phyloP scores from a whole-genome alignment of 2,113 vertebrate species.

The Brachyhypopomus occidentalis region DNA sequence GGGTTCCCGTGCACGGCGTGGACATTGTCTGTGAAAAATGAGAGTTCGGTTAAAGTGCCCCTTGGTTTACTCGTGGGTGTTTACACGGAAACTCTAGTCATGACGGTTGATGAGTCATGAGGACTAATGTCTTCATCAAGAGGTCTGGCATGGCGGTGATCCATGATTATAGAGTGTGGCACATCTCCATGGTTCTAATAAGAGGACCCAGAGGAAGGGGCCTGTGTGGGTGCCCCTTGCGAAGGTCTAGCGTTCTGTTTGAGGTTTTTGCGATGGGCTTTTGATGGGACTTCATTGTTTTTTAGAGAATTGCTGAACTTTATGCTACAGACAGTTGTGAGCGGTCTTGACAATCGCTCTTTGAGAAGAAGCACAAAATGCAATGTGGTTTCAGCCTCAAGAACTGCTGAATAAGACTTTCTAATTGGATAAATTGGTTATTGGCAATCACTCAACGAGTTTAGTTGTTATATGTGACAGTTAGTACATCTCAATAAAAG shows the following conservation, averaged over 20 bases:
- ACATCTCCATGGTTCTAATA: conserved; percentile 42
- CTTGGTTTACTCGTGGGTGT: conserved; percentile 48
- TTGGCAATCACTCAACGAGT: background rate
- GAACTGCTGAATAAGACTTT: background rate
- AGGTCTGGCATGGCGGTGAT: conserved; percentile 43
- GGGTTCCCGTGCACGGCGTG: conserved; percentile 58
- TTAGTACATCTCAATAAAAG: background rate
- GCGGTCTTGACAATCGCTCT: no score
- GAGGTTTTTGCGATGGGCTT: background rate
- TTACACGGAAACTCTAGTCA: conserved; percentile 64
- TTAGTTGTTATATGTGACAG: background rate
- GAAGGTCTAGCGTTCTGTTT: background rate
- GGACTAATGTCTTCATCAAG: conserved; percentile 43
- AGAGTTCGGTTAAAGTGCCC: conserved; percentile 40
- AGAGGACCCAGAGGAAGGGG: conserved; percentile 29
- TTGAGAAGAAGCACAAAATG: background rate
- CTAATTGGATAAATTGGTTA: background rate
- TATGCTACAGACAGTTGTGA: no score
- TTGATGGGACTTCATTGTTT: background rate
- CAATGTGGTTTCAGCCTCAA: background rate
- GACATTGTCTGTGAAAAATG: conserved; percentile 59
- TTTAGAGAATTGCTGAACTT: background rate
- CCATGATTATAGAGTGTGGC: conserved; percentile 47
- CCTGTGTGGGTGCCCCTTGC: background rate
- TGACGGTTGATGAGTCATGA: conserved; percentile 51